Conservation (phyloP, 2,113 vertebrate species). For the Urocolius indicus region DNA sequence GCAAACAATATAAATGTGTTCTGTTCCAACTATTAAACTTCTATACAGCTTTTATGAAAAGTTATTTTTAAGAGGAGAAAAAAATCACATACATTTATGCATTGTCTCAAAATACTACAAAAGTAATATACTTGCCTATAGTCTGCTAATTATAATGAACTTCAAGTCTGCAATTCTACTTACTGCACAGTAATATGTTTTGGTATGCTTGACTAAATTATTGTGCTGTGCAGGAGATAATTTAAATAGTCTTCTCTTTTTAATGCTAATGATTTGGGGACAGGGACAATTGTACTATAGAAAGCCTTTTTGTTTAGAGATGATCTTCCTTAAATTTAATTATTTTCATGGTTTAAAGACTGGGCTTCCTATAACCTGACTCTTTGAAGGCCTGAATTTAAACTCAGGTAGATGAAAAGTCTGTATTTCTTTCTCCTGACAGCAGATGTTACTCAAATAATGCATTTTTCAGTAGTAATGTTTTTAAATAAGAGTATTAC, state of each 20-base stretch:
- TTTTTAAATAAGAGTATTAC: neutral
- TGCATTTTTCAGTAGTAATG: neutral
- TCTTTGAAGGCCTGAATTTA: neutral
- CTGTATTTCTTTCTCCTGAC: neutral
- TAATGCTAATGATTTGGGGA: neutral
- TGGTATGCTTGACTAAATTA: neutral
- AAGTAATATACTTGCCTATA: constrained; percentile 2
- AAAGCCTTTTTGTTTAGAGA: neutral
- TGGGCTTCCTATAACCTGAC: neutral
- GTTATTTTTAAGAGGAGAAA: neutral
- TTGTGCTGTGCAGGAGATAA: neutral
- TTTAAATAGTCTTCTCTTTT: constrained; percentile 3
- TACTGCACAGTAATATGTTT: constrained; percentile 19
- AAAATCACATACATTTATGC: neutral
- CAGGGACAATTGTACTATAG: neutral
- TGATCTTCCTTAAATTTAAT: constrained; percentile 4
- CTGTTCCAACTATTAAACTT: constrained; percentile 7
- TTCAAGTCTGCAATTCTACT: neutral
- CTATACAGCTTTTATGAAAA: neutral
- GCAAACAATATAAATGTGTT: neutral
- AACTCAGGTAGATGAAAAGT: neutral
- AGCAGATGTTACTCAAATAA: neutral
- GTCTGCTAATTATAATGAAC: neutral
- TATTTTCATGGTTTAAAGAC: constrained; percentile 5
- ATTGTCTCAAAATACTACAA: neutral